Evolutionary conservation across 2,797 vertebrate species (phyloP).

Genomic region (Argya squamiceps): DNA sequence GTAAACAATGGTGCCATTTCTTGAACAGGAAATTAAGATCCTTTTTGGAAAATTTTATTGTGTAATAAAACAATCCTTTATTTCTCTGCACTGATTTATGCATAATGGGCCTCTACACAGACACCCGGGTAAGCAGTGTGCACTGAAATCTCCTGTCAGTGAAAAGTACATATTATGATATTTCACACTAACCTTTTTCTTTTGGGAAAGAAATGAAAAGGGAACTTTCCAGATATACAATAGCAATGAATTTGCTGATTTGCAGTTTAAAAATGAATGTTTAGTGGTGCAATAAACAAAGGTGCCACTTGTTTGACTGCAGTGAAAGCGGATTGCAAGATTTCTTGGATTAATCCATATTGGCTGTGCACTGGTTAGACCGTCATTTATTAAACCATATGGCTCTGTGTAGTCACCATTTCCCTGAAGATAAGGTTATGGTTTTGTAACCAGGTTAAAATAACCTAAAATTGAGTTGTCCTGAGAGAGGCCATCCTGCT

Average conservation of each 20-base stretch:
- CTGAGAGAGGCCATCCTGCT: neutral
- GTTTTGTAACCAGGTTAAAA: neutral
- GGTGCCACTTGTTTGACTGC: neutral
- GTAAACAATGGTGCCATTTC: conserved; percentile 29
- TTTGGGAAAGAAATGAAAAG: neutral
- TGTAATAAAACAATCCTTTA: conserved; percentile 2
- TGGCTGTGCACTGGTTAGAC: neutral
- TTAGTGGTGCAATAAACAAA: neutral
- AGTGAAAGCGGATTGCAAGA: neutral
- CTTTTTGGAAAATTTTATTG: neutral
- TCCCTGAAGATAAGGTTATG: neutral
- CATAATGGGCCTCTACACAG: neutral
- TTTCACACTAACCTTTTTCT: neutral
- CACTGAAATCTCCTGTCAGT: neutral
- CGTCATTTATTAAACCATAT: neutral
- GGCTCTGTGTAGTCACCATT: neutral
- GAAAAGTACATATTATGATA: neutral
- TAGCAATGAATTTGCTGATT: neutral
- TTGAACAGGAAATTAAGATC: neutral
- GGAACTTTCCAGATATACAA: neutral
- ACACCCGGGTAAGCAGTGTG: neutral
- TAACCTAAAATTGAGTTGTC: neutral
- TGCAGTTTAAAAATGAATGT: neutral
- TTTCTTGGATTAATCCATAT: neutral
- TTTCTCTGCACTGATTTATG: conserved; percentile 9